Percentiles rank a stretch among this genome's conserved stretches.
Conservation (phyloP, 2,113 vertebrate species). For the Aramus guarauna region DNA sequence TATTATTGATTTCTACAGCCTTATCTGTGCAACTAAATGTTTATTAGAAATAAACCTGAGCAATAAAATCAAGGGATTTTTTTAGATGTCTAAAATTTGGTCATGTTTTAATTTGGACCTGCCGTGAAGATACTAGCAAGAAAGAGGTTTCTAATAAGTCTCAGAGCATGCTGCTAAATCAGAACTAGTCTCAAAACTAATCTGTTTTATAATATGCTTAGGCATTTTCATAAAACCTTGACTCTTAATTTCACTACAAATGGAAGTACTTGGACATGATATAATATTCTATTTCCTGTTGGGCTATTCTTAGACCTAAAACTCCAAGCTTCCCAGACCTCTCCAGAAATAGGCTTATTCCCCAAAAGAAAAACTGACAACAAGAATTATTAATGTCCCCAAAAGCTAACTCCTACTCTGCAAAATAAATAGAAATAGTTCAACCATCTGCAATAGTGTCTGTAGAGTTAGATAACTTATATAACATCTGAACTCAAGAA, state of each 20-base stretch:
- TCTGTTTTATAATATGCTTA: not conserved
- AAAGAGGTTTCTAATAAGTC: not conserved
- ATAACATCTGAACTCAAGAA: not conserved
- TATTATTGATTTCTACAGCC: not conserved
- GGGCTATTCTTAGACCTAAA: not conserved
- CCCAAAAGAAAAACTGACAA: not conserved
- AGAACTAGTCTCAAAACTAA: not conserved
- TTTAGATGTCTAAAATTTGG: not conserved
- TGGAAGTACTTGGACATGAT: not conserved
- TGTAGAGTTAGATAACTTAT: not conserved
- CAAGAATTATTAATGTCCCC: not conserved
- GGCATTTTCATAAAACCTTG: not conserved
- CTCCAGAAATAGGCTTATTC: not conserved
- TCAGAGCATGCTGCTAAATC: not conserved
- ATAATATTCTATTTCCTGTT: not conserved
- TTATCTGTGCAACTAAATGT: not conserved
- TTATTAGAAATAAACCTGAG: not conserved
- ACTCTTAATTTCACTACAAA: not conserved
- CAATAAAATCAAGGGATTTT: not conserved
- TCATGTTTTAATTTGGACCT: not conserved
- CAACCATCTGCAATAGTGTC: not conserved
- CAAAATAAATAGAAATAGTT: not conserved
- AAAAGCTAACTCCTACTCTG: not conserved
- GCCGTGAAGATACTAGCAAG: not conserved
- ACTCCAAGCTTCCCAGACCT: not conserved